Base-by-base conservation (phyloP, 2,888 invertebrate species). In the Rhagonycha fulva region DNA sequence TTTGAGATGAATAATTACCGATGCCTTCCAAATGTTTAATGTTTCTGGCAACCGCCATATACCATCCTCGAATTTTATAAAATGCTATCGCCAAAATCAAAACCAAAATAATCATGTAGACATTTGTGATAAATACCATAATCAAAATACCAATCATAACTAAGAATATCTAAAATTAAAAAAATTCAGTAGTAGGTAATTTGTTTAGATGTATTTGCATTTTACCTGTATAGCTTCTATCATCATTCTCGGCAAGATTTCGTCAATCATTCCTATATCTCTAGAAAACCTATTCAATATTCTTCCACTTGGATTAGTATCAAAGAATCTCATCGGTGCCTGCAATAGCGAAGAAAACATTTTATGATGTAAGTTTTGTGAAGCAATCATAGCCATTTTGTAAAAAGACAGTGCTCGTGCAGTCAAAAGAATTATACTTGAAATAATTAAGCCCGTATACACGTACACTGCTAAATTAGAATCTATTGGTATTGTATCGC, bases 301-400 rank as follows among this genome's bases (percentile, higher is more conserved):
- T 76, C 87, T 87, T 90, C 95, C 95, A 76, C 94, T 93, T 0
- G 96, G 94, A 88, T 97, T 97, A 0, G 89, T 91, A 83, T 97
- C 95, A 85, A 97, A 98, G 89, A 98, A 98, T 14, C 92, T 87
- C 91, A 96, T 94, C 0, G 93, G 93, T 0, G 95, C 92, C 79
- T 93, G 89, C 7, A 96, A 89, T 83, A 97, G 91, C 68, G 93
- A 91, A 66, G 90, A 88, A 87, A 97, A 96, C 96, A 97, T 97
- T n/a, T 89, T 89, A 82, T 94, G 92, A 86, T 98, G 97, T 2
- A 98, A 90, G 76, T 90, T 91, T 78, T 91, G 90, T 0, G 96
- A 95, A 0, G 96, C 92, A 11, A 90, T 91, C 91, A 95, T 93
- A 86, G 94, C 95, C 12, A 93, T 90, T 82, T 91, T 91, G 87